These are phyloP conservation scores for Melipona bicolor DNA, from an alignment of 2,888 invertebrate genomes.

Conservation along the genomic window DNA sequence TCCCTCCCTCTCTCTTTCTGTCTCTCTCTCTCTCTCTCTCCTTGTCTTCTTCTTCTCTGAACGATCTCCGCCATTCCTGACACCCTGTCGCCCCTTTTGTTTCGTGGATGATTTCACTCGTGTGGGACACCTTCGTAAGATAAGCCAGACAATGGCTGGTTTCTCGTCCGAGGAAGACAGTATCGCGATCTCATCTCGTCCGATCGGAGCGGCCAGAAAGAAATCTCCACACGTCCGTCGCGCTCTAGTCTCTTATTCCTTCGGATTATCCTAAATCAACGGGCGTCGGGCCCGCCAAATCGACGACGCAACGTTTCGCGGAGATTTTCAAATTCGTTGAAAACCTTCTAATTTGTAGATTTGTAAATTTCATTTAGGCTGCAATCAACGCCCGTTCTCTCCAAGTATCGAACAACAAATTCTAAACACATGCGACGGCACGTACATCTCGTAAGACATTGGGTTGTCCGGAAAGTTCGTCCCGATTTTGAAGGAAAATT, in stretches of 20 bases:
- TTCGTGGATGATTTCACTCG: slow-evolving; percentile 75
- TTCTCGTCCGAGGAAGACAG: slow-evolving; percentile 67
- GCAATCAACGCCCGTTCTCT: no score
- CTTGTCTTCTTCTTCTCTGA: slow-evolving; percentile 14
- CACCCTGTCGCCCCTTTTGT: slow-evolving; percentile 71
- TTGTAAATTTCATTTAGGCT: no score
- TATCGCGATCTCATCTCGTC: slow-evolving; percentile 71
- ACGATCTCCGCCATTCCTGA: slow-evolving; percentile 62
- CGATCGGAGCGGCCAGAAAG: slow-evolving; percentile 51
- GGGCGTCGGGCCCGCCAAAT: neutral
- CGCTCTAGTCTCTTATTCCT: slow-evolving; percentile 51
- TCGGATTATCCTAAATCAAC: slow-evolving; percentile 42
- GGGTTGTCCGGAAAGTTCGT: no score
- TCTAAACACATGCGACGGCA: no score
- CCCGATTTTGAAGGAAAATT: no score
- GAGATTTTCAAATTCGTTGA: neutral
- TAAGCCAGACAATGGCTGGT: slow-evolving; percentile 70
- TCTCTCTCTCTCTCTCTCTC: neutral
- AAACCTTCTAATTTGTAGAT: neutral
- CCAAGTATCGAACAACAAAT: no score
- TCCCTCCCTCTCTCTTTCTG: neutral
- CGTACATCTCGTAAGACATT: no score
- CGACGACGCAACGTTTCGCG: slow-evolving; percentile 9
- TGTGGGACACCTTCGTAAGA: slow-evolving; percentile 71
- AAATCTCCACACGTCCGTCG: slow-evolving; percentile 18